These are phyloP conservation scores for Trilocha varians DNA, from an alignment of 2,888 invertebrate species.

Conservation along the genomic window DNA sequence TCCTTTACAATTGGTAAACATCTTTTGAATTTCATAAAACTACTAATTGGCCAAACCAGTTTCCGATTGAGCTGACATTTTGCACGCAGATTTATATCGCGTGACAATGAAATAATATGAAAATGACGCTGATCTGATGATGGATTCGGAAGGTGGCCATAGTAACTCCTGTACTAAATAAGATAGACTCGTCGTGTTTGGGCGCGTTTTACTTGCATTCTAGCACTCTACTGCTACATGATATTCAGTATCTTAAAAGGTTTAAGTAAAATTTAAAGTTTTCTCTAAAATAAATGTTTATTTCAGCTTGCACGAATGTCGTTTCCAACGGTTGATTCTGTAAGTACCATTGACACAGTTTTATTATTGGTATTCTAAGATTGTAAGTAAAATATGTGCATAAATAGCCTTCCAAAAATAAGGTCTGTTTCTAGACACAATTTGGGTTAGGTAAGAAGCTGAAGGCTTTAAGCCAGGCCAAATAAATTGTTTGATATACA, in stretches of 20 bases:
- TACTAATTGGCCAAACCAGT: background rate
- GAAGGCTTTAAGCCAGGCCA: background rate
- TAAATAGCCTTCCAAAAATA: background rate
- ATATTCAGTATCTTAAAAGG: background rate
- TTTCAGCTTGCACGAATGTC: conserved; percentile 54
- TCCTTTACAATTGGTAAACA: conserved; percentile 6
- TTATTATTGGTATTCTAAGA: too few species aligned
- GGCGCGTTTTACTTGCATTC: too few species aligned
- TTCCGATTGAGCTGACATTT: background rate
- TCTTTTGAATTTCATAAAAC: background rate
- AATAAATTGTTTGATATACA: background rate
- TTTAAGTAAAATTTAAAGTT: background rate
- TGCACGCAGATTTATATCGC: too few species aligned
- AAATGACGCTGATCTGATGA: too few species aligned
- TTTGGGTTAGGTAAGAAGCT: background rate
- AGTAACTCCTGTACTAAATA: too few species aligned
- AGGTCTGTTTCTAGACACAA: background rate
- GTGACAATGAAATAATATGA: too few species aligned
- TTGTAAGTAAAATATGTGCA: background rate
- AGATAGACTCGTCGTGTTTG: too few species aligned
- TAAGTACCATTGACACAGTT: too few species aligned
- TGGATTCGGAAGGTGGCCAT: too few species aligned
- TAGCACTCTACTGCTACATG: background rate
- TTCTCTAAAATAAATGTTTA: conserved; percentile 2
- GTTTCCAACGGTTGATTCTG: conserved; percentile 55